These are phyloP conservation scores for Astropecten irregularis DNA, from an alignment of 53 echinoderm and acorn worm species.

Conservation along the genomic window DNA sequence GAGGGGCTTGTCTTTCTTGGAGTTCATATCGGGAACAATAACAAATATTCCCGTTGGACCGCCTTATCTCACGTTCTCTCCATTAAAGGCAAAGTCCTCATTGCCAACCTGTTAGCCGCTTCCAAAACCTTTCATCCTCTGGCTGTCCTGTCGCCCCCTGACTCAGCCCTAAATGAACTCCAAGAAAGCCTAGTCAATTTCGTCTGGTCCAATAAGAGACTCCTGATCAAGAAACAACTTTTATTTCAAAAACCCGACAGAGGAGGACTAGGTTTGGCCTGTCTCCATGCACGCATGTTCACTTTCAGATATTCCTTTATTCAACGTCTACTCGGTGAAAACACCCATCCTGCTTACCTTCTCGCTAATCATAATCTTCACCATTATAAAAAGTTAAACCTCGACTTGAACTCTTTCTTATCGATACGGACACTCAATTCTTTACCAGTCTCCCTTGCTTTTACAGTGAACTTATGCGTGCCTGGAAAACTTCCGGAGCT, in stretches of 20 bases:
- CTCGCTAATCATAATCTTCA: not conserved
- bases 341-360: not conserved
- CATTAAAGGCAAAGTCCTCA: slow-evolving; percentile 2
- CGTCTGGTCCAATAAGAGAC: not conserved
- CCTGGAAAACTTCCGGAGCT: not conserved
- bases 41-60: not conserved
- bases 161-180: not conserved
- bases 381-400: not conserved
- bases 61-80: not conserved
- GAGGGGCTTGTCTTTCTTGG: slow-evolving; percentile 28
- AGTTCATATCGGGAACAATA: slow-evolving; percentile 30
- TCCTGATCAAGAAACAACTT: not conserved
- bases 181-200: not conserved
- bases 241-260: not conserved
- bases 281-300: slow-evolving; percentile 10
- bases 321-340: not conserved
- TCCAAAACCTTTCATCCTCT: slow-evolving; percentile 6
- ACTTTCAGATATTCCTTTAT: not conserved
- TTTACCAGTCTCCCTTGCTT: not conserved
- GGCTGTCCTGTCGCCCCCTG: not conserved
- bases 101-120: slow-evolving; percentile 27
- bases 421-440: not conserved
- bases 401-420: not conserved
- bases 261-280: not conserved
- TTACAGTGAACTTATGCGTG: no score